phyloP scores from a whole-genome alignment of 2,113 vertebrate genomes.

The Collichthys lucidus region DNA sequence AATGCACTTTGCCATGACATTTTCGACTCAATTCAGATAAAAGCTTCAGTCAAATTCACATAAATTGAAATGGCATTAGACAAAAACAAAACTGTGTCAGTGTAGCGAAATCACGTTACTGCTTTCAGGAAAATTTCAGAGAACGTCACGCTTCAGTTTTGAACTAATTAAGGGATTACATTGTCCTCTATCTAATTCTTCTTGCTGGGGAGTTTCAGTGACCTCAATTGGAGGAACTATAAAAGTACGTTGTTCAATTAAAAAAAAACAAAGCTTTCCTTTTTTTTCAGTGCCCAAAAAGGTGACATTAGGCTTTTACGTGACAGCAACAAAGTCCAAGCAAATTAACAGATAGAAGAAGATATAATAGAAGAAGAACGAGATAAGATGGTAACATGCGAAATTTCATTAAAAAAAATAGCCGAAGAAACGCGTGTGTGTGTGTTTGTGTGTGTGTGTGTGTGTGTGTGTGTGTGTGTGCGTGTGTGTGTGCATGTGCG shows the following conservation, averaged over 20 bases:
- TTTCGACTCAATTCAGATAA: constrained; percentile 55
- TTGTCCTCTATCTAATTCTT: constrained; percentile 8
- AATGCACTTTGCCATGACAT: neutral
- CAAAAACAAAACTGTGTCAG: constrained; percentile 8
- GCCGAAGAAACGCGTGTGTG: neutral
- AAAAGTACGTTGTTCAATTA: neutral
- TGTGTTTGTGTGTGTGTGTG: neutral
- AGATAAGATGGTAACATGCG: neutral
- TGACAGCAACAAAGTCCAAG: neutral
- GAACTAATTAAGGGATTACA: constrained; percentile 17
- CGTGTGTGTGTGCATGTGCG: neutral
- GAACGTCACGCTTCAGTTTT: constrained; percentile 24
- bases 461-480: neutral
- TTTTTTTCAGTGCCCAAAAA: neutral
- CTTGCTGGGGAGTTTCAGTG: neutral
- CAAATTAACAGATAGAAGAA: neutral
- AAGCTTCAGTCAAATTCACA: constrained; percentile 43
- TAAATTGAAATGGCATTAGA: constrained; percentile 37
- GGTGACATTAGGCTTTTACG: neutral
- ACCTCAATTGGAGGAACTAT: neutral
- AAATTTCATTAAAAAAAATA: neutral
- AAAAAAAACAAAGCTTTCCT: neutral
- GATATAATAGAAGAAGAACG: neutral
- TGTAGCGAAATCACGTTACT: constrained; percentile 23
- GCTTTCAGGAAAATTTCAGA: constrained; percentile 18